Evolutionary conservation across 2,113 vertebrate genomes (phyloP).

Genomic region (Sorex araneus): DNA sequence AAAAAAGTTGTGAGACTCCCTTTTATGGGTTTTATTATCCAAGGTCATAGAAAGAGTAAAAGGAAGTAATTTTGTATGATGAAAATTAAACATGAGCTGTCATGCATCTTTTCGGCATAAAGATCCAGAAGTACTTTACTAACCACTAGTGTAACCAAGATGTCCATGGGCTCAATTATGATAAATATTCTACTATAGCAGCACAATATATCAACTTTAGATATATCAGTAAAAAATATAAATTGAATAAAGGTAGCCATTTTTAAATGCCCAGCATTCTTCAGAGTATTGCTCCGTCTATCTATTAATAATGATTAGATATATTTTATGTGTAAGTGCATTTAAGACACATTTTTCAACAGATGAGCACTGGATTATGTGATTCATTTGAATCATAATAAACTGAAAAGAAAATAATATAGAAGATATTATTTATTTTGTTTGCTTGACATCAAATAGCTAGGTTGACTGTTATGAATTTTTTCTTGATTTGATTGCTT

Average conservation of each 20-base stretch:
- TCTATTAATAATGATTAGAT: constrained; percentile 20
- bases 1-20: constrained; percentile 71
- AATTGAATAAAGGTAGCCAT: not conserved
- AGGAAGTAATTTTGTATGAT: constrained; percentile 45
- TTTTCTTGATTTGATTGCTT: constrained; percentile 33
- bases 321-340: not conserved
- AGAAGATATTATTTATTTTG: not conserved
- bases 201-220: constrained; percentile 63
- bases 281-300: not conserved
- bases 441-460: not conserved
- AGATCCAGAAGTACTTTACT: constrained; percentile 68
- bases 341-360: not conserved
- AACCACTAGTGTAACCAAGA: constrained; percentile 65
- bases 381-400: not conserved
- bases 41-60: constrained; percentile 71
- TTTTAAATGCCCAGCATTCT: constrained; percentile 20
- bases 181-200: constrained; percentile 53
- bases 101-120: constrained; percentile 48
- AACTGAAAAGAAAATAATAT: constrained; percentile 38
- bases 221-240: constrained; percentile 25
- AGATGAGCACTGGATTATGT: not conserved
- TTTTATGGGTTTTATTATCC: constrained; percentile 67
- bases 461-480: not conserved
- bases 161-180: constrained; percentile 23
- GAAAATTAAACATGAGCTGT: constrained; percentile 64